phyloP scores from a whole-genome alignment of 2,888 invertebrate genomes.

The Tenthredo distinguenda region DNA sequence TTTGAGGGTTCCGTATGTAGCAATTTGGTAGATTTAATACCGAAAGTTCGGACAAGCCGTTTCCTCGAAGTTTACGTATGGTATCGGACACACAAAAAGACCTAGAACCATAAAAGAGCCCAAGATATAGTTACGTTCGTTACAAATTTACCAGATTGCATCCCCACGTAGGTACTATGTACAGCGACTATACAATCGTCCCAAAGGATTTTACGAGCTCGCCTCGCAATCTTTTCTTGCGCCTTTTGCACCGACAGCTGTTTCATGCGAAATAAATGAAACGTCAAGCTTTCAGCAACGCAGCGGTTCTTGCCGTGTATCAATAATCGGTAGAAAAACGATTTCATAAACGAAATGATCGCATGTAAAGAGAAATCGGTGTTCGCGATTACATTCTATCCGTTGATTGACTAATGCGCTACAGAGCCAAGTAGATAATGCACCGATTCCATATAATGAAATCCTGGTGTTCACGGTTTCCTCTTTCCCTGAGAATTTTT shows the following conservation, averaged over 20 bases:
- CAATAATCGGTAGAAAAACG: neutral
- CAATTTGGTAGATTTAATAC: conserved; percentile 42
- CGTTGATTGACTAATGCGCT: conserved; percentile 18
- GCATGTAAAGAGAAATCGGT: neutral
- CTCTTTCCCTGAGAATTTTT: conserved; percentile 59
- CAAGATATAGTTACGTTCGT: conserved; percentile 33
- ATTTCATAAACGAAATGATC: neutral
- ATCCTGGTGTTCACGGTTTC: conserved; percentile 5
- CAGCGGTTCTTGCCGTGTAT: neutral
- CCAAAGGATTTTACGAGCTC: conserved; percentile 18
- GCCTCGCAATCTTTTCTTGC: neutral
- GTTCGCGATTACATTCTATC: neutral
- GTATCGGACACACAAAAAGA: conserved; percentile 34
- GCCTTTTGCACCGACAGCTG: neutral
- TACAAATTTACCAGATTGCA: conserved; percentile 42
- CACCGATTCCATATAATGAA: conserved; percentile 44
- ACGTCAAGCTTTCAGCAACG: conserved; percentile 10
- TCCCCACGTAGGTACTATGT: neutral
- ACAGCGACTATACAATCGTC: neutral
- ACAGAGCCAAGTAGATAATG: neutral
- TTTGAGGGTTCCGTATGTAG: conserved; percentile 24
- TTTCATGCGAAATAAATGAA: conserved; percentile 30
- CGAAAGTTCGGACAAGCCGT: conserved; percentile 34
- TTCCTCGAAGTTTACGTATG: conserved; percentile 21
- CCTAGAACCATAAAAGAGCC: conserved; percentile 37